Conservation (phyloP, 2,888 invertebrate genomes). For the Lasioglossum oenotherae region DNA sequence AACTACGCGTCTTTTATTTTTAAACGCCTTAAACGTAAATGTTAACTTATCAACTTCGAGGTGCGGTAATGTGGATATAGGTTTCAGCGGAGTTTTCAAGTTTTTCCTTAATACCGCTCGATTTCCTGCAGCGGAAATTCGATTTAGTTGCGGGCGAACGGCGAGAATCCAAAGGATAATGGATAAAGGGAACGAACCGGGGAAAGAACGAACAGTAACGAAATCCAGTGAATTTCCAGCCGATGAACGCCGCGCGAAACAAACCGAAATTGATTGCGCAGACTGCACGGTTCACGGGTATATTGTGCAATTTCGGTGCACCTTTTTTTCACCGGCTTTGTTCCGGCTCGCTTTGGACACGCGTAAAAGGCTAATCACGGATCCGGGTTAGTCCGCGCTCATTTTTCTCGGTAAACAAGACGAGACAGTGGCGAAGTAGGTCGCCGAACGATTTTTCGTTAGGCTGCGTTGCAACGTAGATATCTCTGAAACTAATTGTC, state of each 20-base stretch:
- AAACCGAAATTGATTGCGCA: slow-evolving; percentile 30
- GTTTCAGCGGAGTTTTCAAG: not conserved
- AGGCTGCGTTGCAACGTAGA: not conserved
- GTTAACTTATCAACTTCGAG: too few relatives aligned
- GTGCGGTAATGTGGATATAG: not conserved
- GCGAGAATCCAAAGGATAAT: not conserved
- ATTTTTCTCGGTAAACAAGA: not conserved
- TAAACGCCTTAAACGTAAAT: too few relatives aligned
- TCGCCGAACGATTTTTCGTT: not conserved
- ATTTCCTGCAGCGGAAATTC: not conserved
- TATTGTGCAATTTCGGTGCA: not conserved
- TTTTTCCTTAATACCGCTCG: not conserved
- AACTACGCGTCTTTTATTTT: too few relatives aligned
- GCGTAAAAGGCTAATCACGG: not conserved
- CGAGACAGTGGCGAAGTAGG: not conserved
- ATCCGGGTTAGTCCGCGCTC: not conserved
- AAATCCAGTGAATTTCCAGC: slow-evolving; percentile 12
- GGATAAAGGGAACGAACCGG: not conserved
- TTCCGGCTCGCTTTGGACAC: not conserved
- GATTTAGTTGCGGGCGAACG: not conserved
- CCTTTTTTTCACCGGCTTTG: not conserved
- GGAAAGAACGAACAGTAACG: not conserved
- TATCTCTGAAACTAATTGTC: too few relatives aligned
- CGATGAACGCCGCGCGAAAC: slow-evolving; percentile 22
- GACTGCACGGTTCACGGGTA: not conserved